These are phyloP conservation scores for Drosophila bunnanda DNA, from an alignment of 2,888 invertebrate species.

Conservation along the genomic window DNA sequence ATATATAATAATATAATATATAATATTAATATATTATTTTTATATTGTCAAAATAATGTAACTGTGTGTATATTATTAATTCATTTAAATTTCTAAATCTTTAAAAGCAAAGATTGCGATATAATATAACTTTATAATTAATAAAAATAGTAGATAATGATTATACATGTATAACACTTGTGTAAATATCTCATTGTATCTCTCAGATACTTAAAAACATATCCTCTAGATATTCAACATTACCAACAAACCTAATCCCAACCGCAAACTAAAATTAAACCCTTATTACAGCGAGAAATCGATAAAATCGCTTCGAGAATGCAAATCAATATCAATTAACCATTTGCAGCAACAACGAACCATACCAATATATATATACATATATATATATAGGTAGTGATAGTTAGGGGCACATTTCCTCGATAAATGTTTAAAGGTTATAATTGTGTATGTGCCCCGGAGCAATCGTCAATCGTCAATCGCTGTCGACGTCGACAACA, in stretches of 20 bases:
- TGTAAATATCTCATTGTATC: too few species aligned
- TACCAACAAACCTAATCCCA: background rate
- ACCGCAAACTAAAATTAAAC: slow-evolving; percentile 9
- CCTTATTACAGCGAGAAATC: slow-evolving; percentile 26
- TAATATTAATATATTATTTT: too few species aligned
- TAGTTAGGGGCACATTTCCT: slow-evolving; percentile 4
- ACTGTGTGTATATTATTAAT: background rate
- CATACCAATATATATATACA: slow-evolving; percentile 36
- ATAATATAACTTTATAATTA: too few species aligned
- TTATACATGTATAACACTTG: background rate
- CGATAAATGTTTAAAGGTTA: slow-evolving; percentile 12
- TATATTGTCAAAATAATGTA: background rate
- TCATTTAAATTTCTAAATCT: background rate
- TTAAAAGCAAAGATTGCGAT: background rate
- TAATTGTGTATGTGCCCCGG: slow-evolving; percentile 4
- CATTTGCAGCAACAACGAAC: slow-evolving; percentile 12
- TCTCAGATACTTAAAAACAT: background rate
- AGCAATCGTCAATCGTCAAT: slow-evolving; percentile 11
- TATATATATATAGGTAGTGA: background rate
- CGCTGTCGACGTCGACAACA: slow-evolving; percentile 35
- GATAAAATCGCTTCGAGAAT: slow-evolving; percentile 16
- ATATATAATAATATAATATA: too few species aligned
- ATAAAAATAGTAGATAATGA: background rate
- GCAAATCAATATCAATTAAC: slow-evolving; percentile 69
- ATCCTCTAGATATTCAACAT: background rate